A percentile compares a stretch with the other conserved stretches of the same genome.
Evolutionary conservation across 2,888 invertebrate genomes (phyloP).

Genomic region (Calameuta idolon): DNA sequence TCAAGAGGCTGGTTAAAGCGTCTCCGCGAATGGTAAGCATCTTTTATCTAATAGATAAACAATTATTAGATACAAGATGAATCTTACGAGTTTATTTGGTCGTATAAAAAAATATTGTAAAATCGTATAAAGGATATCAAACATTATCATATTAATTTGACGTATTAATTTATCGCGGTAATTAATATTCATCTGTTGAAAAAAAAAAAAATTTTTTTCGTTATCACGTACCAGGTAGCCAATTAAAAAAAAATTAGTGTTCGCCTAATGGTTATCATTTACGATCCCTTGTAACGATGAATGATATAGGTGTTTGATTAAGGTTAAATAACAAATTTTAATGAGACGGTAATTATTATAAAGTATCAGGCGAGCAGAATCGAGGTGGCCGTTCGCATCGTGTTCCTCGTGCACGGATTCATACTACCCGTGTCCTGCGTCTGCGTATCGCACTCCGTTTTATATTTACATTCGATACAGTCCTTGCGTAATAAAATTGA

Average conservation of each 20-base stretch:
- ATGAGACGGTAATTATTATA: slow-evolving; percentile 67
- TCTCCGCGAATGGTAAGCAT: slow-evolving; percentile 46
- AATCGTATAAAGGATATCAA: neutral
- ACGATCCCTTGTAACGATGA: neutral
- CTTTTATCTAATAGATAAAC: slow-evolving; percentile 2
- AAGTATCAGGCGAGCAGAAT: slow-evolving; percentile 63
- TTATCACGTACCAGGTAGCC: neutral
- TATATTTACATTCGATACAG: neutral
- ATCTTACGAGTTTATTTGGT: neutral
- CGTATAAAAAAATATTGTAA: neutral
- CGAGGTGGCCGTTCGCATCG: slow-evolving; percentile 42
- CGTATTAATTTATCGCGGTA: neutral
- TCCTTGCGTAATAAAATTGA: neutral
- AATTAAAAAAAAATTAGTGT: neutral
- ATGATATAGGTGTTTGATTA: slow-evolving; percentile 47
- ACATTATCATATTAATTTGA: neutral
- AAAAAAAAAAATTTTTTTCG: neutral
- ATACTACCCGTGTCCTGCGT: slow-evolving; percentile 61
- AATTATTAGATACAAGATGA: neutral
- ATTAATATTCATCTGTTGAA: slow-evolving; percentile 33
- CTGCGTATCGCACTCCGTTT: slow-evolving; percentile 53
- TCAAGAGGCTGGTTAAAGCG: slow-evolving; percentile 40
- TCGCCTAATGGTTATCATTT: neutral
- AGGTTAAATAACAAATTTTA: slow-evolving; percentile 66
- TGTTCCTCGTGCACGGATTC: slow-evolving; percentile 44